phyloP scores from a whole-genome alignment of 2,888 invertebrate species.

The Crioceris asparagi region DNA sequence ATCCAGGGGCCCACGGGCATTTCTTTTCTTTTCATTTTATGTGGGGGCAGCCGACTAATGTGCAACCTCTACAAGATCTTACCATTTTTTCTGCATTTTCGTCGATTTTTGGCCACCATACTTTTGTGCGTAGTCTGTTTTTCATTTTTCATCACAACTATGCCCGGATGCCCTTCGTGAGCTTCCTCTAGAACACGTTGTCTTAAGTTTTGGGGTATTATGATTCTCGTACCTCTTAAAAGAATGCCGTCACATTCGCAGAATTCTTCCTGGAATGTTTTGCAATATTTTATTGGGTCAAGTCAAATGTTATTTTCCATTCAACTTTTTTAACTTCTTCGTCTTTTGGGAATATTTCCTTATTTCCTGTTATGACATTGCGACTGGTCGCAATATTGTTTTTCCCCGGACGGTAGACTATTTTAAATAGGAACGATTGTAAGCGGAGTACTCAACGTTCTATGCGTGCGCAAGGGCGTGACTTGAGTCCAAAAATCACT shows the following conservation, averaged over 20 bases:
- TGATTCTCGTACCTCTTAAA: slow-evolving; percentile 17
- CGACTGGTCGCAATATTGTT: no score
- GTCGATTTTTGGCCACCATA: slow-evolving; percentile 26
- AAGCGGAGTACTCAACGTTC: slow-evolving; percentile 1
- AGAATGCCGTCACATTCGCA: slow-evolving; percentile 22
- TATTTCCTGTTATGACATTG: no score
- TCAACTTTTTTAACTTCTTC: no score
- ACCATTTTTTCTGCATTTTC: slow-evolving; percentile 16
- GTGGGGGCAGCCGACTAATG: no score
- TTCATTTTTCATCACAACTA: slow-evolving; percentile 24
- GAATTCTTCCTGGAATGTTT: slow-evolving; percentile 23
- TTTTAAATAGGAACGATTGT: slow-evolving; percentile 1
- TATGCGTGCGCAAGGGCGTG: background rate
- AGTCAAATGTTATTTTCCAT: slow-evolving; percentile 10
- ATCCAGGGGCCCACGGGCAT: no score
- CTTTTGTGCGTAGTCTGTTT: slow-evolving; percentile 25
- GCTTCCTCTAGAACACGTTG: slow-evolving; percentile 18
- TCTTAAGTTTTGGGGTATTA: slow-evolving; percentile 17
- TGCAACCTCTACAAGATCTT: slow-evolving; percentile 12
- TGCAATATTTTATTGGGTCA: slow-evolving; percentile 6
- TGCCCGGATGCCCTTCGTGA: slow-evolving; percentile 31
- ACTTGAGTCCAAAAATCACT: slow-evolving; percentile 1
- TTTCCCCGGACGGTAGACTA: slow-evolving; percentile 1
- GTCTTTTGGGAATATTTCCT: no score
- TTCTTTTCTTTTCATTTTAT: no score